Evolutionary conservation across 2,113 vertebrate species (phyloP).

Genomic region (Sinocyclocheilus anshuiensis): DNA sequence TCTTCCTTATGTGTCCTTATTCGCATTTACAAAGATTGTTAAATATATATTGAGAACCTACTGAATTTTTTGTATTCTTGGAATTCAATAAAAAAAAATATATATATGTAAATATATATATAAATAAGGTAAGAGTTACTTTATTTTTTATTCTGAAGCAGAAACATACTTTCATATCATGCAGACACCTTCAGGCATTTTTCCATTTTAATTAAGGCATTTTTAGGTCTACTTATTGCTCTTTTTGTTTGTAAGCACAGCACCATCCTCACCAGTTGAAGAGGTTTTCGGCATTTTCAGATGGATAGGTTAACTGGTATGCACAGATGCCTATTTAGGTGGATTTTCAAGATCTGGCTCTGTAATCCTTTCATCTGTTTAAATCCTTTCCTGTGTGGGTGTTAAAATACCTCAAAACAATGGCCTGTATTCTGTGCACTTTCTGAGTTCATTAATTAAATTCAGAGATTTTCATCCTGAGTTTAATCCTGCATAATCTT

Average conservation of each 20-base stretch:
- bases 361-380: not conserved
- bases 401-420: constrained; percentile 8
- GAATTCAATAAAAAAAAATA: not conserved
- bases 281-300: not conserved
- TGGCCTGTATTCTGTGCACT: not conserved
- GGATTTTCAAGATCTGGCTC: not conserved
- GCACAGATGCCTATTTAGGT: not conserved
- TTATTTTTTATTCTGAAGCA: no score
- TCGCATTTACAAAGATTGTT: no score
- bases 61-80: not conserved
- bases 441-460: not conserved
- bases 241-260: not conserved
- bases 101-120: no score
- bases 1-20: no score
- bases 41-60: not conserved
- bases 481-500: not conserved
- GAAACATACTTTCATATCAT: no score
- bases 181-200: no score
- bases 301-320: not conserved
- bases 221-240: not conserved
- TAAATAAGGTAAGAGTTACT: no score
- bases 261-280: not conserved
- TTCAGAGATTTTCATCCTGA: not conserved
- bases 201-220: not conserved
- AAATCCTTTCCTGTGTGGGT: constrained; percentile 10